These are phyloP conservation scores for Solen grandis DNA, from an alignment of 1,140 invertebrate species.

Conservation along the genomic window DNA sequence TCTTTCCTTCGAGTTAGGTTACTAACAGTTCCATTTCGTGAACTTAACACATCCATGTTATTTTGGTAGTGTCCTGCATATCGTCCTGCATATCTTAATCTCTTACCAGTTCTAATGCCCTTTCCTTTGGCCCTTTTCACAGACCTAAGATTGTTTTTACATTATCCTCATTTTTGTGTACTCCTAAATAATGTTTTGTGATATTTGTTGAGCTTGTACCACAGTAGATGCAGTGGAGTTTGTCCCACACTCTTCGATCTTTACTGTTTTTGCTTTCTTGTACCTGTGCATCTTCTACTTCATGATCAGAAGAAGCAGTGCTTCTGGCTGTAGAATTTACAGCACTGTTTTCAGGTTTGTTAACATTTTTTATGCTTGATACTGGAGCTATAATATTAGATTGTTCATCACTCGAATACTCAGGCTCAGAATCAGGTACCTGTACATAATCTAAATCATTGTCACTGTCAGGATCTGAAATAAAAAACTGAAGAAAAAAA, in stretches of 20 bases:
- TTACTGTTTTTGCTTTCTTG: constrained; percentile 13
- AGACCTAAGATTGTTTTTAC: constrained; percentile 16
- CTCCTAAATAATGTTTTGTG: constrained; percentile 46
- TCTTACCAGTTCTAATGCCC: constrained; percentile 19
- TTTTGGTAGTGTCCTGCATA: constrained; percentile 57
- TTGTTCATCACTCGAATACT: too few species aligned
- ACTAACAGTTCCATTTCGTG: constrained; percentile 42
- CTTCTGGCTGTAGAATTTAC: too few species aligned
- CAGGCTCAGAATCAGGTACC: too few species aligned
- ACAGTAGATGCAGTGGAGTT: constrained; percentile 51
- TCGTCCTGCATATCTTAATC: too few species aligned
- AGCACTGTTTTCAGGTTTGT: too few species aligned
- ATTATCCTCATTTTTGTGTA: constrained; percentile 36
- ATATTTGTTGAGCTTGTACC: constrained; percentile 44
- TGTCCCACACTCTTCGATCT: constrained; percentile 48
- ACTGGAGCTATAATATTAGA: too few species aligned
- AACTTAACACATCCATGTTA: constrained; percentile 52
- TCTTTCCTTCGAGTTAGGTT: constrained; percentile 49
- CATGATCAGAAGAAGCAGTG: too few species aligned
- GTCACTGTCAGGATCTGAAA: too few species aligned
- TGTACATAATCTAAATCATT: too few species aligned
- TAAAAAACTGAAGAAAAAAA: too few species aligned
- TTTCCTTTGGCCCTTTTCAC: constrained; percentile 30
- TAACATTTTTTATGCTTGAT: too few species aligned
- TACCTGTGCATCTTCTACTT: neutral